Conservation (phyloP, 1,140 invertebrate genomes). For the Drosophila albomicans region DNA sequence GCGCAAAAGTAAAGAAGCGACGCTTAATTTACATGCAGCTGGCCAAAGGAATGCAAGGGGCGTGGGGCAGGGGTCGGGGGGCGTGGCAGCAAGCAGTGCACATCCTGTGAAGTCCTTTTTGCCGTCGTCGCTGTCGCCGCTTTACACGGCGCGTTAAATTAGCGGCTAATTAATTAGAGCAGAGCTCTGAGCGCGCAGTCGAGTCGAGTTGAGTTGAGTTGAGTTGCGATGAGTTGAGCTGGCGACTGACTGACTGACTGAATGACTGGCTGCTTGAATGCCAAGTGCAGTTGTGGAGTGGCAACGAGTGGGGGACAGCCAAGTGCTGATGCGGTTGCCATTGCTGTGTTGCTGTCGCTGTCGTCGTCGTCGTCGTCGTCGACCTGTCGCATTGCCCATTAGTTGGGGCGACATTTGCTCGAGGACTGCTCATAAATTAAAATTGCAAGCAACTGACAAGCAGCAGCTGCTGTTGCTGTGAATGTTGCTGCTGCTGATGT, state of each 20-base stretch:
- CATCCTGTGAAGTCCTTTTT: conserved; percentile 45
- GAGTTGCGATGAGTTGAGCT: conserved; percentile 16
- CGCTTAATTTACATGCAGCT: neutral
- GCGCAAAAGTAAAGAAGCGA: neutral
- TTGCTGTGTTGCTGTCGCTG: neutral
- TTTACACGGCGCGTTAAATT: conserved; percentile 68
- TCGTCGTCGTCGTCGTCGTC: neutral
- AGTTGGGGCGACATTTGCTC: conserved; percentile 24
- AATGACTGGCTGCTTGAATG: neutral
- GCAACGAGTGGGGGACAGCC: neutral
- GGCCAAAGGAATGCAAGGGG: neutral
- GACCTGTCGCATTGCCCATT: conserved; percentile 4
- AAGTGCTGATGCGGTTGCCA: neutral
- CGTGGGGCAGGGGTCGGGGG: neutral
- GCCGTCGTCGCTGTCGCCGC: neutral
- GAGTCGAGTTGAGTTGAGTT: conserved; percentile 40
- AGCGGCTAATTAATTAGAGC: conserved; percentile 78
- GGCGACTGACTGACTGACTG: too few relatives aligned
- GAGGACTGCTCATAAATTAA: conserved; percentile 53
- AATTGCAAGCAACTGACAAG: conserved; percentile 36
- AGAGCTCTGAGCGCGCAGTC: conserved; percentile 37
- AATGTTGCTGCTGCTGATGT: neutral
- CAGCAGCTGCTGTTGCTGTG: neutral
- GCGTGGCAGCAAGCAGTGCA: neutral
- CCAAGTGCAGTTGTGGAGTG: neutral